Evolutionary conservation across 2,888 invertebrate genomes (phyloP), one percentile per base, ranked within the genome.

Genomic region (Volucella bombylans): DNA sequence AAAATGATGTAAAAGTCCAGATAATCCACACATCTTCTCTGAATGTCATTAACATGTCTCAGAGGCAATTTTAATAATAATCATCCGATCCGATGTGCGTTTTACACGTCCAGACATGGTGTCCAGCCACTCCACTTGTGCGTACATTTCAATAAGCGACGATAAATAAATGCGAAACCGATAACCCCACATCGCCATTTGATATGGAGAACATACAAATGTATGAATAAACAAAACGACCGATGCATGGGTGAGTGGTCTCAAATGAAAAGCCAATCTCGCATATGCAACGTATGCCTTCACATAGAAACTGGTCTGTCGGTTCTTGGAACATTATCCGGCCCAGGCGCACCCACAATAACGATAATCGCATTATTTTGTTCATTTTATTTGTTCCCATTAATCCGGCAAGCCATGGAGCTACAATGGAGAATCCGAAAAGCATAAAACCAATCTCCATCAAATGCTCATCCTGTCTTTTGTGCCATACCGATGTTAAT

Each of bases 161-260:
- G 59, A 74, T 85, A 76, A 80, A 85, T 72, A 67, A 72, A 67
- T 71, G 23, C 50, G 57, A 67, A 71, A 71, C 68, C 71, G 79
- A 80, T 80, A 80, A 67, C 61, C 59, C 52, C 57, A 68, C 52
- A 41, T 50, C 55, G 43, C n/a, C 11, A 31, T 47, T 31, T n/a
- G 50, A 57, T 41, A 38, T 49, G 50, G 38, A 8, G 23, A 45
- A 41, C 18, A 14, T 31, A 31, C 31, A 23, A 23, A 23, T 23
- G 23, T 4, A 23, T 54, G 38, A 68, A 45, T 54, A 47, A 55
- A 23, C 23, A 31, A 31, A 31, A 49, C 31, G 14, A 45, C 39
- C 68, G 45, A 47, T 31, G 31, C 31, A 31, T 31, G 31, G 4
- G 31, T 31, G 31, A 31, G 6, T 50, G 43, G 41, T 9, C 41